Base-by-base conservation (phyloP, 1,140 invertebrate species). In the Acyrthosiphon pisum region DNA sequence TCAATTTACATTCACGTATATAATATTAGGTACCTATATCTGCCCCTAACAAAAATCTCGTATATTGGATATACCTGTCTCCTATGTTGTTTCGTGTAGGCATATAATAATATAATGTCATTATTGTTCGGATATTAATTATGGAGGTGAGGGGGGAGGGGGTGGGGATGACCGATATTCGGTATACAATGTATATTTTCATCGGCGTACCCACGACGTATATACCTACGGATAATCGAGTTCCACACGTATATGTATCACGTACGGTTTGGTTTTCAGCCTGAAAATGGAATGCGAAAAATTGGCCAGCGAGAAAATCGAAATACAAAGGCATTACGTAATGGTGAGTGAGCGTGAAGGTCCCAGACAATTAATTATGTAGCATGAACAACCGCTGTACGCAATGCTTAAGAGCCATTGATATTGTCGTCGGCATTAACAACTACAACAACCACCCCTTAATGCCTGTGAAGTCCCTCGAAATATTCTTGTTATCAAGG, bases 251-350 rank as follows among this genome's bases (percentile, higher is more conserved):
- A 76, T 89, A 41, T 93, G 56, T 93, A 93, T 92, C 93, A 92
- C 81, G 90, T 81, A 84, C 76, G 89, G 89, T 93, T 93, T 93
- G 93, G 89, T 93, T 94, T 95, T 95, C 94, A 95, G 94, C 94
- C 94, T 95, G 94, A 95, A 95, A 94, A 94, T 95, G 94, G 94
- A 95, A 94, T 95, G 94, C 93, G 94, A 94, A 94, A 94, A 99
- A 96, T 96, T 99, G 95, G 98, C 97, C 94, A 98, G 97, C 95
- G 98, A 99, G 96, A 99, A 99, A 96, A 99, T 98, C 95, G 98
- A 99, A 96, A 99, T 99, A 97, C 98, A 99, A 95, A 97, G 98
- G 96, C 98, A 99, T 96, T 99, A 99, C 96, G 98, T 99, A 95
- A 99, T 99, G 98, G 98, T 98, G 96, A 97, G 97, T 94, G 92